Conservation (phyloP, 2,113 vertebrate species). For the Brachyhypopomus occidentalis region DNA sequence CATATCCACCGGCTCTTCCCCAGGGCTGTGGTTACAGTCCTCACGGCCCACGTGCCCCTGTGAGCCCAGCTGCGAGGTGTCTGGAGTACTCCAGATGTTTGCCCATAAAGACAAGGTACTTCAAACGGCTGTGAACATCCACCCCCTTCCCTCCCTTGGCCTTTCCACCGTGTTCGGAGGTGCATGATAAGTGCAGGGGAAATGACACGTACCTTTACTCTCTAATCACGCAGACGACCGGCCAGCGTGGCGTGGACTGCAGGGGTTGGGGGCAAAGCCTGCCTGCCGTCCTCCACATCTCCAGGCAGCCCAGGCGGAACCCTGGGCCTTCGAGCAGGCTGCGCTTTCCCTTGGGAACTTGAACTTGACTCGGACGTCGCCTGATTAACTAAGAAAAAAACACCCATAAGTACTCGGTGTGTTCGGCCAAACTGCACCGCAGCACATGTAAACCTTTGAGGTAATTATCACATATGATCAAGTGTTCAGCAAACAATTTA, state of each 20-base stretch:
- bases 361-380: constrained; percentile 44
- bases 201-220: constrained; percentile 59
- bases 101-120: constrained; percentile 62
- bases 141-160: constrained; percentile 37
- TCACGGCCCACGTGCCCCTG: constrained; percentile 59
- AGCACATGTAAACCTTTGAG: neutral
- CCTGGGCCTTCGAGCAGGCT: neutral
- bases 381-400: constrained; percentile 9
- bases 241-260: constrained; percentile 40
- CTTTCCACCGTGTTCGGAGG: constrained; percentile 44
- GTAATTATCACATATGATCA: neutral
- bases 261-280: constrained; percentile 3
- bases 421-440: neutral
- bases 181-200: constrained; percentile 59
- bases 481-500: neutral
- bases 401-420: neutral
- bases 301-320: constrained; percentile 8
- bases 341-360: constrained; percentile 47
- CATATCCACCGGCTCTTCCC: constrained; percentile 5
- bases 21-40: constrained; percentile 50
- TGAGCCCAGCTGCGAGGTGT: constrained; percentile 67
- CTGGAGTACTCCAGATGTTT: constrained; percentile 72
- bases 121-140: constrained; percentile 67
- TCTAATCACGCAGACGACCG: constrained; percentile 70
- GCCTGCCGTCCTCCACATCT: constrained; percentile 47